These are phyloP conservation scores for Nasonia giraulti DNA, from an alignment of 1,140 invertebrate species.

Conservation along the genomic window DNA sequence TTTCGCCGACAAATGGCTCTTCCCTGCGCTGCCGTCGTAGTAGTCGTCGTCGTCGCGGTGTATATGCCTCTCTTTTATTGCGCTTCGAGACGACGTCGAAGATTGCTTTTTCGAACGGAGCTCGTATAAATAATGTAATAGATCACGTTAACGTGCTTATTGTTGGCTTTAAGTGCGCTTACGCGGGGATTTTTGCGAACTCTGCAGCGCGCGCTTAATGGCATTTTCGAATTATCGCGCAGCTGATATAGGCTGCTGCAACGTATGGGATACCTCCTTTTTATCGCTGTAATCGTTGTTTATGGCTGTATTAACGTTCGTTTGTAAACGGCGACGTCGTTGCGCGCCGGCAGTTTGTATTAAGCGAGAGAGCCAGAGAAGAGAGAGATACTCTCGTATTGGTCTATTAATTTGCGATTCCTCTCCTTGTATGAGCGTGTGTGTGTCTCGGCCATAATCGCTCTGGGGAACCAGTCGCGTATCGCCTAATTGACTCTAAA, in stretches of 20 bases:
- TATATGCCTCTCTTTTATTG: not conserved
- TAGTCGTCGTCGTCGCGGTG: not conserved
- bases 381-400: no score
- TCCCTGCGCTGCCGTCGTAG: not conserved
- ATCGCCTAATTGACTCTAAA: no score
- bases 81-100: not conserved
- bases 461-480: no score
- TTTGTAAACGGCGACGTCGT: not conserved
- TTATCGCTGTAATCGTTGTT: conserved; percentile 12
- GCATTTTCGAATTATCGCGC: conserved; percentile 26
- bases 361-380: no score
- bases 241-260: no score
- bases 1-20: conserved; percentile 24
- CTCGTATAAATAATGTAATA: conserved; percentile 38
- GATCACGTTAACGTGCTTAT: conserved; percentile 21
- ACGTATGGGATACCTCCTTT: not conserved
- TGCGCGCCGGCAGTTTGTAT: no score
- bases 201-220: conserved; percentile 4
- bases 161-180: not conserved
- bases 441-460: no score
- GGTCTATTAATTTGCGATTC: no score
- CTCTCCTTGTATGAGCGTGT: no score
- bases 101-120: not conserved
- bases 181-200: conserved; percentile 1
- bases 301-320: conserved; percentile 3